Evolutionary conservation across 2,888 invertebrate genomes (phyloP).

Genomic region (Bombylius major): DNA sequence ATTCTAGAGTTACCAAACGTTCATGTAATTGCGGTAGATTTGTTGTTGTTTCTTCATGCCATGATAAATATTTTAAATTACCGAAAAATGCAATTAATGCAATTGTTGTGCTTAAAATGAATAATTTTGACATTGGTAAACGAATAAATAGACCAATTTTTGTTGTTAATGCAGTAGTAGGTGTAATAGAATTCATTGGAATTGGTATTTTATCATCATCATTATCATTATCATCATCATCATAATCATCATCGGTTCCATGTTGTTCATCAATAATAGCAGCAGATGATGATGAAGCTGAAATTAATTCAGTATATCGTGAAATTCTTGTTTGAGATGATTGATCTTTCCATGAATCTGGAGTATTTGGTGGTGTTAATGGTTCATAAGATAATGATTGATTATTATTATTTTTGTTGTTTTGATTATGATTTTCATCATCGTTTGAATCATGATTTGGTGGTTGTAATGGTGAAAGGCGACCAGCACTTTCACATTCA

Average conservation of each 20-base stretch:
- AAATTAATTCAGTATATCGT: not conserved
- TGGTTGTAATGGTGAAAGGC: slow-evolving; percentile 22
- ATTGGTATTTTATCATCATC: not conserved
- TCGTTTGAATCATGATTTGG: not conserved
- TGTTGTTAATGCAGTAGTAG: slow-evolving; percentile 3
- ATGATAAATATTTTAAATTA: slow-evolving; percentile 23
- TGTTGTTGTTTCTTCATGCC: slow-evolving; percentile 17
- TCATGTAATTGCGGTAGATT: slow-evolving; percentile 7
- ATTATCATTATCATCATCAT: no score
- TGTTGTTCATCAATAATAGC: not conserved
- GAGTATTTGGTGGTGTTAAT: slow-evolving; percentile 6
- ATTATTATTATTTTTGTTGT: not conserved
- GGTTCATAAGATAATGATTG: not conserved
- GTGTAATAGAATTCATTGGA: not conserved
- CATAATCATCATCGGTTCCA: no score
- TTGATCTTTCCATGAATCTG: not conserved
- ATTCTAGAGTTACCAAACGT: slow-evolving; percentile 25
- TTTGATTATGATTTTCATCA: not conserved
- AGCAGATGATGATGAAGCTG: not conserved
- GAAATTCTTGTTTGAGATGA: not conserved
- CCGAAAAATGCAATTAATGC: slow-evolving; percentile 25
- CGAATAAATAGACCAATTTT: slow-evolving; percentile 13
- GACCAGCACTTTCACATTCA: slow-evolving; percentile 31
- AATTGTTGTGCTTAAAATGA: slow-evolving; percentile 23
- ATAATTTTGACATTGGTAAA: slow-evolving; percentile 22